Conservation (phyloP, 2,888 invertebrate species). For the Epinotia ramella region DNA sequence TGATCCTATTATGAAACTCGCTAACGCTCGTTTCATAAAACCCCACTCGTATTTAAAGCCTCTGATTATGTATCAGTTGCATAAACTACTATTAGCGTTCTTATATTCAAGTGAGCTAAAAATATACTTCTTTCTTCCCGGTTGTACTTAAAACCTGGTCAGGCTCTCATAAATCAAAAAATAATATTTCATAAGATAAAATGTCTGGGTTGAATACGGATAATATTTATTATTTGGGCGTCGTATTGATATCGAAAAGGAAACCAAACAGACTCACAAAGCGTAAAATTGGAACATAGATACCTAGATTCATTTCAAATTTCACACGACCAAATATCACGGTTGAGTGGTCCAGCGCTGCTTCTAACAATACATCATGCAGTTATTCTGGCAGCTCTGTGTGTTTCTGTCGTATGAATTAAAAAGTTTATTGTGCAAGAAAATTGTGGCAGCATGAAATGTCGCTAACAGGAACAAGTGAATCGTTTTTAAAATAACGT, state of each 20-base stretch:
- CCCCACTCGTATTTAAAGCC: too few relatives aligned
- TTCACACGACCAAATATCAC: conserved; percentile 63
- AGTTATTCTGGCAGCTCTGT: conserved; percentile 74
- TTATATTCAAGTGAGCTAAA: too few relatives aligned
- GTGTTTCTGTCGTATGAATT: conserved; percentile 62
- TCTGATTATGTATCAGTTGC: too few relatives aligned
- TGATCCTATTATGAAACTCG: too few relatives aligned
- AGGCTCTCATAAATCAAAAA: too few relatives aligned
- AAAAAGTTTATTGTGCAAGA: conserved; percentile 41
- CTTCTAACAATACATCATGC: conserved; percentile 67
- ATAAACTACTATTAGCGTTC: too few relatives aligned
- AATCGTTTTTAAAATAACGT: conserved; percentile 13
- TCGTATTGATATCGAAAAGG: conserved; percentile 49
- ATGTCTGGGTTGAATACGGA: neutral
- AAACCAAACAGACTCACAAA: conserved; percentile 59
- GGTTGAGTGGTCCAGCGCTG: conserved; percentile 65
- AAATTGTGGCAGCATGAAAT: conserved; percentile 26
- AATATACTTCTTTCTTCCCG: too few relatives aligned
- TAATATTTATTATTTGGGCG: too few relatives aligned
- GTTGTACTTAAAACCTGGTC: too few relatives aligned
- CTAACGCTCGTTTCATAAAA: too few relatives aligned
- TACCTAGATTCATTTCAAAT: conserved; percentile 61
- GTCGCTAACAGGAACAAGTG: conserved; percentile 11
- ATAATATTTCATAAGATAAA: neutral
- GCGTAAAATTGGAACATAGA: conserved; percentile 63